Base-by-base conservation (phyloP, 2,113 vertebrate species). In the Leptodactylus fuscus region DNA sequence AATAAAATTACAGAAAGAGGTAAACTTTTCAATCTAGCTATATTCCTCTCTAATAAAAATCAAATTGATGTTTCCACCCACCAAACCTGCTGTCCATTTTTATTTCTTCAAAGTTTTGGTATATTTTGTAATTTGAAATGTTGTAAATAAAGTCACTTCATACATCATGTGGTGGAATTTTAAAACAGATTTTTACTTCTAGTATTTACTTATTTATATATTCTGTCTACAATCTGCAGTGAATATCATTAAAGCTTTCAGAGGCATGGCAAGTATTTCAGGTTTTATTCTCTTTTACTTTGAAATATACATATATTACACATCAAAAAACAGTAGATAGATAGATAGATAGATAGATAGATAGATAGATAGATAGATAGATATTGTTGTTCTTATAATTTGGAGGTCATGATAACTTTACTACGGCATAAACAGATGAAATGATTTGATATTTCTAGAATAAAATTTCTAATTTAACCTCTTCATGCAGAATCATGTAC, bases 181-280 rank as follows among this genome's bases (percentile, higher is more conserved):
- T 55, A 55, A 53, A 73, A 73, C 32, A 82, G 67, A 82, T 73
- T 69, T 48, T 58, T 55, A 73, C 69, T 15, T 82, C 34, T 38
- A 20, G 32, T 74, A 58, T 82, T 58, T 73, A 41, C 81, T 41
- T 74, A 74, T 82, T 82, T 82, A 73, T 82, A 73, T 82, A 73
- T 82, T 82, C 67, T 73, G 24, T 73, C 71, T 82, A 73, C 67
- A 38, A 18, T 70, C 16, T 70, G 16, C 44, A 34, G 22, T 74
- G 81, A 74, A 73, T 73, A 34, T 67, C 49, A 82, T 82, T 73
- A 82, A n/a, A 3, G 22, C 15, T 16, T 27, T 82, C 44, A 49
- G 53, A 73, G n/a, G 49, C 60, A 46, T 81, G 58, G 36, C n/a
- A 67, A 62, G 27, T 4, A 24, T 29, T 44, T 29, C 41, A 27